Percentiles rank a stretch among this genome's conserved stretches.
Evolutionary conservation across 2,113 vertebrate genomes (phyloP).

Genomic region (pig (Sus scrofa)): T2T-Sscrofa CM000821.6:10314501-10315000

Average conservation of each 20-base stretch:
- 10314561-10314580: too few relatives aligned
- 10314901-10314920: neutral
- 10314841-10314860: neutral
- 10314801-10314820: neutral
- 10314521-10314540: too few relatives aligned
- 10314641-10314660: too few relatives aligned
- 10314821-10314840: neutral
- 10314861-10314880: neutral
- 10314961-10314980: neutral
- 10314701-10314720: neutral
- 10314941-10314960: neutral
- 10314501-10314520: too few relatives aligned
- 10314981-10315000: neutral
- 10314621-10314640: too few relatives aligned
- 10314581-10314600: too few relatives aligned
- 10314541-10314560: too few relatives aligned
- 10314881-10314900: neutral
- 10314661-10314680: too few relatives aligned
- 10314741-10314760: constrained; percentile 40
- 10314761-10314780: neutral
- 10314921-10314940: neutral
- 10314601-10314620: too few relatives aligned
- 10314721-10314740: neutral
- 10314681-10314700: constrained; percentile 48
- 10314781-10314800: neutral